A percentile compares a stretch with the other conserved stretches of the same genome.
Evolutionary conservation across 1,140 invertebrate genomes (phyloP).

Genomic region (Eufriesea mexicana): DNA sequence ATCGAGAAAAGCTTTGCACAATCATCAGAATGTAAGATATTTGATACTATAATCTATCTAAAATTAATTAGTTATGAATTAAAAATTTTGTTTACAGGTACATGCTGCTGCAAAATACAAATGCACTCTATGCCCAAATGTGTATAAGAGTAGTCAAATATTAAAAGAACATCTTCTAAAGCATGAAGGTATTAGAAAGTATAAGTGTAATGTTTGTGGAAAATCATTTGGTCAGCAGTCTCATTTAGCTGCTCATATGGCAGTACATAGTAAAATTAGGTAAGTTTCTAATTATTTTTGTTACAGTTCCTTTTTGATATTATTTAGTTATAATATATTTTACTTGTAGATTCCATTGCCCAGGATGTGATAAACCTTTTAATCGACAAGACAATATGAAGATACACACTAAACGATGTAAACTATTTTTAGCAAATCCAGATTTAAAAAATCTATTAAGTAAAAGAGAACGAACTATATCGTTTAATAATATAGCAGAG

Average conservation of each 20-base stretch:
- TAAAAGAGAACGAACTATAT: constrained; percentile 43
- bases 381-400: constrained; percentile 77
- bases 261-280: constrained; percentile 71
- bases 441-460: constrained; percentile 52
- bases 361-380: constrained; percentile 68
- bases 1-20: constrained; percentile 71
- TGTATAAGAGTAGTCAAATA: constrained; percentile 73
- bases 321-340: constrained; percentile 5
- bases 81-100: constrained; percentile 50
- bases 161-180: constrained; percentile 75
- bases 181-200: constrained; percentile 74
- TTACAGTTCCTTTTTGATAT: not conserved
- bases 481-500: constrained; percentile 24
- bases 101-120: constrained; percentile 71
- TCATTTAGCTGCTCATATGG: constrained; percentile 73
- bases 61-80: not conserved
- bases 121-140: constrained; percentile 69
- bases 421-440: constrained; percentile 64
- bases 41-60: constrained; percentile 1
- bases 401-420: constrained; percentile 70
- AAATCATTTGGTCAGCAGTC: constrained; percentile 74
- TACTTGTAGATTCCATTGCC: constrained; percentile 68
- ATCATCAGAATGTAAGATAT: constrained; percentile 71
- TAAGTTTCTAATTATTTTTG: constrained; percentile 26
- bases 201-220: constrained; percentile 68